phyloP scores from a whole-genome alignment of 2,888 invertebrate genomes.

The Ectemnius cavifrons region DNA sequence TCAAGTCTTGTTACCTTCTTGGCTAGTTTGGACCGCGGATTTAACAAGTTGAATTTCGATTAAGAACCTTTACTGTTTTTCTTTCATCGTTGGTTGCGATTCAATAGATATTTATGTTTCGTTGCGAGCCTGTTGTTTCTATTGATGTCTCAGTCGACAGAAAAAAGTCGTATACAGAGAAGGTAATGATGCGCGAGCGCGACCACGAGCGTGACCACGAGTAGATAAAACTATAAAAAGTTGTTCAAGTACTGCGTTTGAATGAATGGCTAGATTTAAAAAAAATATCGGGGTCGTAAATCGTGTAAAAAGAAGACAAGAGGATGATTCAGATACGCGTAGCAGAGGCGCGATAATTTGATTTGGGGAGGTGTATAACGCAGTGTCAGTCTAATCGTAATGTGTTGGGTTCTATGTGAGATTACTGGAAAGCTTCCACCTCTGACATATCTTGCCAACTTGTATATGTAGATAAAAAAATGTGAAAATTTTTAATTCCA shows the following conservation, averaged over 20 bases:
- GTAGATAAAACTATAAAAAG: too few species aligned
- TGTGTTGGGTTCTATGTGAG: constrained; percentile 26
- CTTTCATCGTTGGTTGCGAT: too few species aligned
- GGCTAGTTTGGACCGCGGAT: too few species aligned
- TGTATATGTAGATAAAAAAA: constrained; percentile 32
- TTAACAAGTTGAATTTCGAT: too few species aligned
- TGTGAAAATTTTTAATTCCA: constrained; percentile 30
- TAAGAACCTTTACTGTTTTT: too few species aligned
- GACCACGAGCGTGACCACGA: too few species aligned
- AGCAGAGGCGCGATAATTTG: constrained; percentile 19
- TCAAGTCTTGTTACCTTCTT: too few species aligned
- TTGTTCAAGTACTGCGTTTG: neutral
- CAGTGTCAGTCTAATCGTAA: constrained; percentile 25
- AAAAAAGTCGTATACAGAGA: too few species aligned
- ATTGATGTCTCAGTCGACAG: too few species aligned
- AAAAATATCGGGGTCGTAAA: constrained; percentile 1
- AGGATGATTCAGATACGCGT: constrained; percentile 36
- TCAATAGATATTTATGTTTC: constrained; percentile 1
- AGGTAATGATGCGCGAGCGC: too few species aligned
- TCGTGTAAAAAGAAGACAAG: constrained; percentile 24
- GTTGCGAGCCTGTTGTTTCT: neutral
- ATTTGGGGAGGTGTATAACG: constrained; percentile 30
- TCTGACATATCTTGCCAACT: constrained; percentile 60
- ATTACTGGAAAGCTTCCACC: constrained; percentile 52
- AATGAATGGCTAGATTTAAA: neutral